Evolutionary conservation across 2,113 vertebrate genomes (phyloP).

Genomic region (Myrmecobius fasciatus): DNA sequence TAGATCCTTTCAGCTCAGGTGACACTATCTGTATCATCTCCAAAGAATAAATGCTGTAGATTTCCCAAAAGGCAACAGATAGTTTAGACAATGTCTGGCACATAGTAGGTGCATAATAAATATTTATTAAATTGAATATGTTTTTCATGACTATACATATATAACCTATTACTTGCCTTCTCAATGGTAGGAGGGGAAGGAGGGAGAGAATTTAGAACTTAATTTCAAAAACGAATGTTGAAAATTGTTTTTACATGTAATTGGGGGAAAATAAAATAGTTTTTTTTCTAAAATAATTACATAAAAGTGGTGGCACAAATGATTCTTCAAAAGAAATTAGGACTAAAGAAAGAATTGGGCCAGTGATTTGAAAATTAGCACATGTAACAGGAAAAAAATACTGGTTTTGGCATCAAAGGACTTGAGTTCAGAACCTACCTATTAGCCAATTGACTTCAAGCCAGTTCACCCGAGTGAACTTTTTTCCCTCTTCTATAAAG

Average conservation of each 20-base stretch:
- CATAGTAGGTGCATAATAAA: background rate
- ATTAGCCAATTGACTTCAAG: background rate
- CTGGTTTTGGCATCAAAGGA: background rate
- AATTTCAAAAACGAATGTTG: too few species aligned
- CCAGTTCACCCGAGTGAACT: background rate
- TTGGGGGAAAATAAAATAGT: too few species aligned
- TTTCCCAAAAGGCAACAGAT: background rate
- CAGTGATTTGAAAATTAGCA: background rate
- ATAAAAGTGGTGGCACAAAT: background rate
- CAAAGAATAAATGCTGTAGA: background rate
- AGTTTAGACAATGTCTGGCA: background rate
- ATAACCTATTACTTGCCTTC: too few species aligned
- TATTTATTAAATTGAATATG: background rate
- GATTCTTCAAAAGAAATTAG: background rate
- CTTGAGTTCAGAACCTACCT: background rate
- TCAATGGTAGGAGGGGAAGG: too few species aligned
- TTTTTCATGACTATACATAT: too few species aligned
- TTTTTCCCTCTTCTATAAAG: background rate
- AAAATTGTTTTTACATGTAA: too few species aligned
- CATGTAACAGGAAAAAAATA: background rate
- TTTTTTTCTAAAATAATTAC: background rate
- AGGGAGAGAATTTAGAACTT: too few species aligned
- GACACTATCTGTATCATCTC: background rate
- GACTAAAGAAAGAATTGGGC: background rate
- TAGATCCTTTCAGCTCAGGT: background rate